Evolutionary conservation across 2,113 vertebrate species (phyloP), one percentile per base, ranked within the genome.

Genomic region (Dendrocopos noguchii): DNA sequence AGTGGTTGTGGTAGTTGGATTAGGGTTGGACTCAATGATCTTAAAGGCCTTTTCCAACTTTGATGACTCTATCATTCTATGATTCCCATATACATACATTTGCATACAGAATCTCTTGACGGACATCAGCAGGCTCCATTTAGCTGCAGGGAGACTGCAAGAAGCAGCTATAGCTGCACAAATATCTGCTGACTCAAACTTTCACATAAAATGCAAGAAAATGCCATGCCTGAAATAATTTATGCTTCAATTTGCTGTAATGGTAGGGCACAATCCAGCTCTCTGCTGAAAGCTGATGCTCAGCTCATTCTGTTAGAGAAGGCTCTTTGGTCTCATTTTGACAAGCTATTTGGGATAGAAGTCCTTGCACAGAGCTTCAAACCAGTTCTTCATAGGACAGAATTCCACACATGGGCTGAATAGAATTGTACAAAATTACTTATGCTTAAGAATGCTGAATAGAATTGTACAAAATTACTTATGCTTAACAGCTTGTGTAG

Each of bases 141-240:
- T 70, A 80, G 31, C 47, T 74, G 67, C 36, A 64, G 25, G 33
- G 28, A 84, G 52, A 92, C 0, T 66, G 52, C 42, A 87, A 76
- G 50, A 86, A 75, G 17, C 29, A 91, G 39, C 17, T 31, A 50
- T 22, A 67, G n/a, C 31, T 33, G 61, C 31, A 27, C 36, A 90
- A 95, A 47, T 83, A 92, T 55, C 46, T 87, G 74, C 77, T 59
- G 50, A 84, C 50, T 88, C 88, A 92, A 92, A 79, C 55, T 66
- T 91, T 29, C 42, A 80, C 57, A 68, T 74, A 59, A 94, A 86
- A 90, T 12, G 39, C 39, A 76, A 71, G 53, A 56, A 76, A 84
- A 74, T 31, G 24, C 47, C 71, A 80, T 24, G 53, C 61, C 34
- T 89, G 21, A 80, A 87, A 68, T 29, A 77, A 89, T 47, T 84